Percentiles rank a stretch among this genome's conserved stretches.
Evolutionary conservation across 1,140 invertebrate genomes (phyloP).

Genomic region (Anadara kagoshimensis): DNA sequence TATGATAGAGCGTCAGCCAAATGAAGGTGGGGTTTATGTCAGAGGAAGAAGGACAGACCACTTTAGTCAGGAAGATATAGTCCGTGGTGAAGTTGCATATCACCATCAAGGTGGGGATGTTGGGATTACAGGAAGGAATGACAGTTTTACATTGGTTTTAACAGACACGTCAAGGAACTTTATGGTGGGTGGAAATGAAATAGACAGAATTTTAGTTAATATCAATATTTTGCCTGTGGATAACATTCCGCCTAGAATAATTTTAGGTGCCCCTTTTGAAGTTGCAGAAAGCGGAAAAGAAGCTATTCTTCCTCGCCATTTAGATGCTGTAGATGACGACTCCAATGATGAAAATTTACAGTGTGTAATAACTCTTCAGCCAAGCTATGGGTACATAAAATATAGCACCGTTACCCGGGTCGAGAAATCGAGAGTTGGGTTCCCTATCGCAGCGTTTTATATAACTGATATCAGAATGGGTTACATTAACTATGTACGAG

Average conservation of each 20-base stretch:
- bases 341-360: constrained; percentile 66
- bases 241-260: constrained; percentile 63
- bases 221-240: constrained; percentile 70
- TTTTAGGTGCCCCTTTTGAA: constrained; percentile 51
- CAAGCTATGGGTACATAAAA: constrained; percentile 73
- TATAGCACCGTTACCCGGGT: constrained; percentile 66
- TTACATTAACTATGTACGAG: constrained; percentile 73
- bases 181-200: constrained; percentile 59
- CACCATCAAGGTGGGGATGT: constrained; percentile 70
- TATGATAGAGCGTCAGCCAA: constrained; percentile 60
- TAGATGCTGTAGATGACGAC: constrained; percentile 72
- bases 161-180: constrained; percentile 66
- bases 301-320: constrained; percentile 61
- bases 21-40: constrained; percentile 61
- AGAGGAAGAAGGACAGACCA: constrained; percentile 52
- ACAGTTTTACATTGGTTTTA: constrained; percentile 69
- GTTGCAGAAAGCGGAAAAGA: constrained; percentile 71
- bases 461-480: constrained; percentile 62
- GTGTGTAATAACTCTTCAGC: constrained; percentile 71
- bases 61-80: constrained; percentile 71
- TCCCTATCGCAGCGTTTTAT: constrained; percentile 70
- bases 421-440: constrained; percentile 67
- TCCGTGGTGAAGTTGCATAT: constrained; percentile 64
- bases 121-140: constrained; percentile 55
- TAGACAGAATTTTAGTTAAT: constrained; percentile 61